These are phyloP conservation scores for Cepaea hortensis DNA, from an alignment of 2,888 invertebrate species.

Conservation along the genomic window DNA sequence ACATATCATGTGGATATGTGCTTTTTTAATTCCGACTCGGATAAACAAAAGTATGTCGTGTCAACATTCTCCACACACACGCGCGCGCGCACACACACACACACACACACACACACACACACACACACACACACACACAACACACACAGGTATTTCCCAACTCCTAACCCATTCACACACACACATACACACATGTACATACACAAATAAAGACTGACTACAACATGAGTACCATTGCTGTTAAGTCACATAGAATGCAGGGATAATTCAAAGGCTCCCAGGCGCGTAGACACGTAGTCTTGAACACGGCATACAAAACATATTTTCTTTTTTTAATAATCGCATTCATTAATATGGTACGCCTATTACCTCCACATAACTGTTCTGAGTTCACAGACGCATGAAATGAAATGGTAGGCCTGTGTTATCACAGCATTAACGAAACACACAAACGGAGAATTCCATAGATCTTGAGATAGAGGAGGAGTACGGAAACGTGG, in stretches of 20 bases:
- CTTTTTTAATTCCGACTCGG: no score
- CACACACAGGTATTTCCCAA: no score
- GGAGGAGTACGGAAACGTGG: background rate
- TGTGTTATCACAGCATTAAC: background rate
- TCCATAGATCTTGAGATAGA: no score
- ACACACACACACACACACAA: no score
- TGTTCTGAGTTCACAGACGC: background rate
- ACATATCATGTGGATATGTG: no score
- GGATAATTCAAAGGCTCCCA: background rate
- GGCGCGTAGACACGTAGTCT: background rate
- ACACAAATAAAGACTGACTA: background rate
- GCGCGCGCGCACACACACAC: no score
- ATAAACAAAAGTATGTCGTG: no score
- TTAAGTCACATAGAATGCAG: background rate
- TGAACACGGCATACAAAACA: background rate
- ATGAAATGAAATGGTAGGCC: background rate
- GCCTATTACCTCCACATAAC: no score
- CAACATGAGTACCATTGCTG: background rate
- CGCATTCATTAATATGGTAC: background rate
- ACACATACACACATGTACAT: no score
- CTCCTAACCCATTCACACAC: no score
- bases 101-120: no score
- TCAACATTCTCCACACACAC: no score
- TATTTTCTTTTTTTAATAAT: background rate
- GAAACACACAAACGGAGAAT: background rate